Conservation (phyloP, 2,113 vertebrate genomes). For the Haemorhous mexicanus region DNA sequence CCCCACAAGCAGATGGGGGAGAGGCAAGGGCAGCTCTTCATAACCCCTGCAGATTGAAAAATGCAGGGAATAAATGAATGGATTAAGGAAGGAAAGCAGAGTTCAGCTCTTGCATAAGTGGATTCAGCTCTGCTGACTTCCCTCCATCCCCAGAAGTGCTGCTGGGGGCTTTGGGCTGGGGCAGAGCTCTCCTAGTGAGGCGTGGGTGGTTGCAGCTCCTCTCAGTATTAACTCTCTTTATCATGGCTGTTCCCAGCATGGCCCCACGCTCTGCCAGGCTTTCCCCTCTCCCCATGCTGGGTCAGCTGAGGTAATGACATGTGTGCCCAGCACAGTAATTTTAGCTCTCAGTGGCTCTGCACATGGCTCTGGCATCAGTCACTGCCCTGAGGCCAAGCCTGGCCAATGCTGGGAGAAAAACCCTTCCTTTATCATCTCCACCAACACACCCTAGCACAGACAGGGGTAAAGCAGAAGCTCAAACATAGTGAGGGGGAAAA, state of each 20-base stretch:
- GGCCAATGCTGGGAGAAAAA: neutral
- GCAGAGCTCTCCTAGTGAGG: neutral
- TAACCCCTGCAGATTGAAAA: neutral
- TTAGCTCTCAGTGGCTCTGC: neutral
- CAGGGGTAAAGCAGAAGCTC: neutral
- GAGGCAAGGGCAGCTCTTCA: neutral
- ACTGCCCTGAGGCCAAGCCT: neutral
- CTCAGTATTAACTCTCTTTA: neutral
- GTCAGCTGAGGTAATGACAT: constrained; percentile 35
- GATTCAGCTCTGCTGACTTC: neutral
- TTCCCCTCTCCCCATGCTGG: neutral
- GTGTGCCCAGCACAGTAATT: neutral
- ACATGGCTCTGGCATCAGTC: neutral
- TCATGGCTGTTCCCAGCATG: neutral
- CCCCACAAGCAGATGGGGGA: neutral
- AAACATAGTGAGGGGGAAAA: neutral
- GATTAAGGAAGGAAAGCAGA: constrained; percentile 35
- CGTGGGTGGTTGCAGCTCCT: neutral
- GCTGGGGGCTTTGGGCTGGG: neutral
- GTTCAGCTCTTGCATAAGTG: constrained; percentile 1
- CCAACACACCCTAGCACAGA: neutral
- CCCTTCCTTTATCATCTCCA: neutral
- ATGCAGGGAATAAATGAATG: neutral
- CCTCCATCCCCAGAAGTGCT: neutral
- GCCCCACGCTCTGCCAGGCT: neutral